Percentiles rank a stretch among this genome's conserved stretches.
Evolutionary conservation across 2,888 invertebrate genomes (phyloP).

Genomic region (Stenurella melanura): DNA sequence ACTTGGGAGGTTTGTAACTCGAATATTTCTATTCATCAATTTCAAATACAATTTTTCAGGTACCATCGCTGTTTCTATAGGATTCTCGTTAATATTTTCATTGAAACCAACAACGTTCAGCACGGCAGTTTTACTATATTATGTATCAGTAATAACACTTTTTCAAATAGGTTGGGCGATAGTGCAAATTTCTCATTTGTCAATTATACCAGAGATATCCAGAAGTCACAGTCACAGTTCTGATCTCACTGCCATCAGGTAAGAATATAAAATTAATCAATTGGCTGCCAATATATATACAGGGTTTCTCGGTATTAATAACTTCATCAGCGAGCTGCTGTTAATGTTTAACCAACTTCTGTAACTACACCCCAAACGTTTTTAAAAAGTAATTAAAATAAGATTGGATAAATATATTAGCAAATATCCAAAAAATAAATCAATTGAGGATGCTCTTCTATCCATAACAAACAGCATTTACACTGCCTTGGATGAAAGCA

Average conservation of each 20-base stretch:
- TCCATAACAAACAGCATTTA: no score
- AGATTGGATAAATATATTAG: no score
- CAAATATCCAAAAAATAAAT: no score
- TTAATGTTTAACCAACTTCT: no score
- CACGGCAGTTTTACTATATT: slow-evolving; percentile 76
- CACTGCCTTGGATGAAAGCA: no score
- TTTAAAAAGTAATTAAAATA: no score
- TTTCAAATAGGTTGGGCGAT: slow-evolving; percentile 97
- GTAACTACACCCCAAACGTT: no score
- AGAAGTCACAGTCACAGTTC: slow-evolving; percentile 82
- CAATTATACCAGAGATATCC: slow-evolving; percentile 90
- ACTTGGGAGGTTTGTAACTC: slow-evolving; percentile 80
- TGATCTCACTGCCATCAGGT: slow-evolving; percentile 89
- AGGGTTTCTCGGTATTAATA: no score
- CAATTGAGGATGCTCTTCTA: no score
- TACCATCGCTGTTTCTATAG: slow-evolving; percentile 79
- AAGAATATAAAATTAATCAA: no score
- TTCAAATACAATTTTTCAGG: slow-evolving; percentile 72
- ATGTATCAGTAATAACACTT: slow-evolving; percentile 79
- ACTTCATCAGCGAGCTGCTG: no score
- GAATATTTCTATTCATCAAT: neutral
- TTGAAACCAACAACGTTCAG: slow-evolving; percentile 76
- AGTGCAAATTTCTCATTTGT: slow-evolving; percentile 94
- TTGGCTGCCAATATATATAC: no score
- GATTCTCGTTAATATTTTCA: slow-evolving; percentile 87